Evolutionary conservation across 2,888 invertebrate species (phyloP).

Genomic region (Sericinus montela): DNA sequence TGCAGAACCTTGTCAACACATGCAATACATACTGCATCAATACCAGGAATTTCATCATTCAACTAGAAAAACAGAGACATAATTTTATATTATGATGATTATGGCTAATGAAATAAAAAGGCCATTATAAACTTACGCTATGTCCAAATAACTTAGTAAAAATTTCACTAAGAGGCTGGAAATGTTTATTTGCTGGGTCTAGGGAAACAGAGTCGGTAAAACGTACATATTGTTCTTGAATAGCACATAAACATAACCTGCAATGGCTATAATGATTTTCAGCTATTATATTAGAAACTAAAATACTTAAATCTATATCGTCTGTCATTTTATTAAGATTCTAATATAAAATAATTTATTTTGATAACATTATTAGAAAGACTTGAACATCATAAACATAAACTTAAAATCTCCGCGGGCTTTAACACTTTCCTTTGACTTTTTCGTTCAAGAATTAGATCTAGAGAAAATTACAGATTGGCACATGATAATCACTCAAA

Average conservation of each 20-base stretch:
- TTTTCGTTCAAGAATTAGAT: constrained; percentile 65
- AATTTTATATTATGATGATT: neutral
- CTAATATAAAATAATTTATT: too few species aligned
- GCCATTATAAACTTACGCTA: constrained; percentile 38
- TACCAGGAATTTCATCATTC: constrained; percentile 46
- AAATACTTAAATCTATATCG: constrained; percentile 38
- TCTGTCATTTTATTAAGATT: constrained; percentile 32
- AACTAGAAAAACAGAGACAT: constrained; percentile 41
- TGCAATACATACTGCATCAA: constrained; percentile 54
- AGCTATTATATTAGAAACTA: constrained; percentile 53
- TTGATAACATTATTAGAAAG: neutral
- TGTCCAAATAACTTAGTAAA: constrained; percentile 40
- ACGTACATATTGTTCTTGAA: constrained; percentile 46
- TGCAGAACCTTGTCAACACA: constrained; percentile 47
- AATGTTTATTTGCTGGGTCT: constrained; percentile 27
- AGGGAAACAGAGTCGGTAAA: constrained; percentile 48
- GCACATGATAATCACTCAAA: too few species aligned
- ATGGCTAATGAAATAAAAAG: neutral
- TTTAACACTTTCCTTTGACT: too few species aligned
- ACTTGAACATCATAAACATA: constrained; percentile 4
- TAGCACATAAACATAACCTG: constrained; percentile 60
- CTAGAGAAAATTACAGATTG: too few species aligned
- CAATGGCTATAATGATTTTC: constrained; percentile 57
- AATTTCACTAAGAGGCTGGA: constrained; percentile 38
- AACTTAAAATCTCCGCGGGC: constrained; percentile 41